Percentiles rank a stretch among this genome's conserved stretches.
These are phyloP conservation scores for Panonychus citri DNA, from an alignment of 1,140 invertebrate genomes.

Conservation along the genomic window DNA sequence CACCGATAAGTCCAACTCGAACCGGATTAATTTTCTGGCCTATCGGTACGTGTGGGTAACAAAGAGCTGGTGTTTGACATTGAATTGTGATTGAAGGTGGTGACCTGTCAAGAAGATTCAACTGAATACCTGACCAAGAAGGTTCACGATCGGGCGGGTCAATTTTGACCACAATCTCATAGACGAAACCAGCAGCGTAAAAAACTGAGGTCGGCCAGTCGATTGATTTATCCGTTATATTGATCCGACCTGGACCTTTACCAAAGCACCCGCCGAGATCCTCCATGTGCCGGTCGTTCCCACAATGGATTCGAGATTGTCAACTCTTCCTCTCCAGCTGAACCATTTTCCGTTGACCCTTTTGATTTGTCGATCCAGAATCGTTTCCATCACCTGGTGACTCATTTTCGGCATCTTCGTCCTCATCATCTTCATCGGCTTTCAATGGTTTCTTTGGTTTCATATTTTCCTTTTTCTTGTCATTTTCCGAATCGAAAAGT, in stretches of 20 bases:
- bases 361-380: no score
- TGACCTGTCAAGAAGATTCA: constrained; percentile 16
- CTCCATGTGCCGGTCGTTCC: constrained; percentile 11
- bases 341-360: neutral
- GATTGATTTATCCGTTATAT: constrained; percentile 11
- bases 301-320: constrained; percentile 14
- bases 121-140: constrained; percentile 16
- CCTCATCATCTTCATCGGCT: no score
- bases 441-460: no score
- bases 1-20: constrained; percentile 17
- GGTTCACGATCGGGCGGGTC: constrained; percentile 16
- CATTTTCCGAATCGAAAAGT: neutral
- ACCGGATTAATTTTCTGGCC: constrained; percentile 20
- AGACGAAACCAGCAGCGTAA: constrained; percentile 13
- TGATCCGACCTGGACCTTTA: constrained; percentile 16
- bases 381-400: no score
- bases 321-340: constrained; percentile 13
- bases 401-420: no score
- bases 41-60: constrained; percentile 17
- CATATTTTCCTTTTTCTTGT: neutral
- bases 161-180: constrained; percentile 16
- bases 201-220: constrained; percentile 17
- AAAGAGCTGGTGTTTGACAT: constrained; percentile 17
- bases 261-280: constrained; percentile 17
- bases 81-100: constrained; percentile 16